These are phyloP conservation scores for Semnornis frantzii DNA, from an alignment of 2,113 vertebrate genomes.

Conservation along the genomic window DNA sequence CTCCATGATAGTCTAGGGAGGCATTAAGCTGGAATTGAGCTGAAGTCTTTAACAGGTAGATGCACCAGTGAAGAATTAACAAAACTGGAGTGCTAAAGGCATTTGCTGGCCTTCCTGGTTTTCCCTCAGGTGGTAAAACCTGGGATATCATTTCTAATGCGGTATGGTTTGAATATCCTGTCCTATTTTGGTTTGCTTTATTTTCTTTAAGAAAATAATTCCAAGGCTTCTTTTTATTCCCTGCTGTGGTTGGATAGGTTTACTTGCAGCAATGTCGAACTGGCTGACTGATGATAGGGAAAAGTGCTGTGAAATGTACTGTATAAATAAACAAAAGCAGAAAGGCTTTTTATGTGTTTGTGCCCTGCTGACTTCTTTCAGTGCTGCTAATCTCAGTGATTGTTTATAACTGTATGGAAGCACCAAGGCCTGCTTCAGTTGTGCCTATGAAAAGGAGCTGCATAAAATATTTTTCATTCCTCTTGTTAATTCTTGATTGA, in stretches of 20 bases:
- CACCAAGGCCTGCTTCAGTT: background rate
- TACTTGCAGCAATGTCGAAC: background rate
- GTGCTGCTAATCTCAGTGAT: background rate
- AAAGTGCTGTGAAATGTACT: background rate
- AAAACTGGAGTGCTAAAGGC: background rate
- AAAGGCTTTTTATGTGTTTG: background rate
- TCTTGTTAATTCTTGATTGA: slow-evolving; percentile 36
- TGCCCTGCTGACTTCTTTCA: background rate
- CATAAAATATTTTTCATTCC: slow-evolving; percentile 24
- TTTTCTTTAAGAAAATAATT: background rate
- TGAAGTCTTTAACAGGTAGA: background rate
- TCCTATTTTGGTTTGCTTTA: background rate
- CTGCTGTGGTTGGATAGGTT: background rate
- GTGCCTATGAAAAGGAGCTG: background rate
- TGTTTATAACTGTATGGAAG: slow-evolving; percentile 32
- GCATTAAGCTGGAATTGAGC: slow-evolving; percentile 35
- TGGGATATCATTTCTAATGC: background rate
- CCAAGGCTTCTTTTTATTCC: background rate
- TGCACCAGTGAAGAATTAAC: background rate
- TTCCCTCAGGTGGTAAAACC: background rate
- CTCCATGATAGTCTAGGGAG: slow-evolving; percentile 9
- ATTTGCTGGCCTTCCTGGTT: background rate
- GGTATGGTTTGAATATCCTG: background rate
- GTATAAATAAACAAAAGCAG: slow-evolving; percentile 5
- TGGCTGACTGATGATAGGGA: background rate